A percentile compares a stretch with the other conserved stretches of the same genome.
Conservation (phyloP, 92 coral and sea anemone genomes). For the Plumapathes pennacea region DNA sequence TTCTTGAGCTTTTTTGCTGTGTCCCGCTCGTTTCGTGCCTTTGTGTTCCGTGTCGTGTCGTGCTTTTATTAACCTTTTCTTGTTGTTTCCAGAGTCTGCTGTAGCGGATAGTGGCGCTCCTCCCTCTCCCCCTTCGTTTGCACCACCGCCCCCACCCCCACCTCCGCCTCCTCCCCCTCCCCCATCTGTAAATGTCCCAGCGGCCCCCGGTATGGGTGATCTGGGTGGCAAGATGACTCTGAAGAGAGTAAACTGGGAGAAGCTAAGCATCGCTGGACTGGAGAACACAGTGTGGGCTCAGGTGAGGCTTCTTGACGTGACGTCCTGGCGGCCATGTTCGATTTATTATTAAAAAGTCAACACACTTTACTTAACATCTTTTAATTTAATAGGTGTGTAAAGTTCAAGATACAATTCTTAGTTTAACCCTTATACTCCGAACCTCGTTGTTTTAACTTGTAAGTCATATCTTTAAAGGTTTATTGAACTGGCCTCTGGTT, state of each 20-base stretch:
- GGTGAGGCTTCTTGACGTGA: constrained; percentile 42
- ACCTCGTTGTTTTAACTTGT: neutral
- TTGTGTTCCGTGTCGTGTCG: no score
- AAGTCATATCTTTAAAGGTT: no score
- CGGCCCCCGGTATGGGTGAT: constrained; percentile 37
- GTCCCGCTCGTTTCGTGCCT: no score
- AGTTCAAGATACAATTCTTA: no score
- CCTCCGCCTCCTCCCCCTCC: constrained; percentile 66
- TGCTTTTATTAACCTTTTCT: no score
- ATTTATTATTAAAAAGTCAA: no score
- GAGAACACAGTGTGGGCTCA: constrained; percentile 99
- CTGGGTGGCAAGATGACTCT: constrained; percentile 73
- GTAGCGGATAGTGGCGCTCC: constrained; percentile 10
- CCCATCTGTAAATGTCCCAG: constrained; percentile 57
- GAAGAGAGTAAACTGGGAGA: constrained; percentile 97
- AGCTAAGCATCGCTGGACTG: constrained; percentile 89
- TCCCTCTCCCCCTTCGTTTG: constrained; percentile 55
- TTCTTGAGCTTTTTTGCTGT: no score
- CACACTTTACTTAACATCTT: no score
- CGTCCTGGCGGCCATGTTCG: no score
- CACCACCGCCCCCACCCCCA: constrained; percentile 63
- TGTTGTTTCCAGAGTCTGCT: no score
- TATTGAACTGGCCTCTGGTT: no score
- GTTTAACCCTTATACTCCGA: neutral
- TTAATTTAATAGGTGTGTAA: no score